Conservation (phyloP, 2,888 invertebrate genomes). For the Branchipolynoe longqiensis region DNA sequence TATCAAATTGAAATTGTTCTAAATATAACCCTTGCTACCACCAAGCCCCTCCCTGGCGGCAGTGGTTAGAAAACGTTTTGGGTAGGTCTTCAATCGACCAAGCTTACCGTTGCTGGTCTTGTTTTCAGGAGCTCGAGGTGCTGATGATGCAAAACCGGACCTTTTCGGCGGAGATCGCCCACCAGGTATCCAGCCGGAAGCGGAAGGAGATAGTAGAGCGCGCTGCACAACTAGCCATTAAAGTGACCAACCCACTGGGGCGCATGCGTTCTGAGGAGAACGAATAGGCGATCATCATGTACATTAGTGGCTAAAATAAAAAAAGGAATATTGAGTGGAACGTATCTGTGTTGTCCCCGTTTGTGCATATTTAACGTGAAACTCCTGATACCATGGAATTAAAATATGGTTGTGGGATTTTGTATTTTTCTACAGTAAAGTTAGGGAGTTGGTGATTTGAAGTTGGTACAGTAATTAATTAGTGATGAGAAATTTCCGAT, state of each 20-base stretch:
- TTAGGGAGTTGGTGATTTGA: too few species aligned
- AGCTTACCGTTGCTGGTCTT: too few species aligned
- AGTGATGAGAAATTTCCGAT: too few species aligned
- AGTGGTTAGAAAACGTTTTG: too few species aligned
- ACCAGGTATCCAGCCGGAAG: slow-evolving; percentile 98
- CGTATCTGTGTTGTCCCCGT: background rate
- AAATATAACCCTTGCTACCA: too few species aligned
- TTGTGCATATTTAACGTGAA: background rate
- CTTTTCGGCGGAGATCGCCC: slow-evolving; percentile 98
- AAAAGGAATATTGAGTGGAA: background rate
- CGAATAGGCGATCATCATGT: slow-evolving; percentile 87
- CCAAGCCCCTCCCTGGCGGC: too few species aligned
- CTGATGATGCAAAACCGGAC: slow-evolving; percentile 99
- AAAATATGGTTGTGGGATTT: too few species aligned
- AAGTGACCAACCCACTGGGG: slow-evolving; percentile 97
- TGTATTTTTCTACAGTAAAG: too few species aligned
- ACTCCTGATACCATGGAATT: too few species aligned
- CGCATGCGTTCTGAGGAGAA: slow-evolving; percentile 98
- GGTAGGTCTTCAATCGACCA: too few species aligned
- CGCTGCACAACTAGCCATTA: slow-evolving; percentile 96
- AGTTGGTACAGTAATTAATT: too few species aligned
- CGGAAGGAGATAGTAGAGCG: slow-evolving; percentile 97
- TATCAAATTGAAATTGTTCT: too few species aligned
- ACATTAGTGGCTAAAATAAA: slow-evolving; percentile 30
- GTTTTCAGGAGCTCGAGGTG: slow-evolving; percentile 94